These are phyloP conservation scores for Phyllotreta striolata DNA, from an alignment of 2,888 invertebrate species.

Conservation along the genomic window DNA sequence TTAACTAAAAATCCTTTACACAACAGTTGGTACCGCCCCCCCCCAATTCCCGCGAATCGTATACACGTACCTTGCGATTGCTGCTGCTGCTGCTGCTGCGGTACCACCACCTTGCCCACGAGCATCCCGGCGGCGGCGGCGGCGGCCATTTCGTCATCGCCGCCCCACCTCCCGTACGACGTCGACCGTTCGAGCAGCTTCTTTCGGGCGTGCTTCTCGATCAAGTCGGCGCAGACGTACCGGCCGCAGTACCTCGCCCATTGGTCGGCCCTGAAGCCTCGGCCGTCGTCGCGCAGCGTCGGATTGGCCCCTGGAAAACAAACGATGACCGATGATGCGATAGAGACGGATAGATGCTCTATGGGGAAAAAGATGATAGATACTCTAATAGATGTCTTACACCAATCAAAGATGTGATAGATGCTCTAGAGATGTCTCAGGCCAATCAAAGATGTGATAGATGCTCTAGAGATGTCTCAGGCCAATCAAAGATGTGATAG, in stretches of 20 bases:
- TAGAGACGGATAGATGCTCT: no score
- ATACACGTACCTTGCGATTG: conserved; percentile 54
- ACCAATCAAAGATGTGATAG: no score
- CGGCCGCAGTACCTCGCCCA: conserved; percentile 80
- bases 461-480: no score
- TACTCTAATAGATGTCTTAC: no score
- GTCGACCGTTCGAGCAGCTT: conserved; percentile 66
- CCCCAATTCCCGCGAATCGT: not conserved
- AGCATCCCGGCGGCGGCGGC: conserved; percentile 64
- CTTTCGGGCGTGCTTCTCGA: conserved; percentile 71
- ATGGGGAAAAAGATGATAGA: no score
- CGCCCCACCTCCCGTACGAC: conserved; percentile 67
- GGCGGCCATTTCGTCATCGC: conserved; percentile 67
- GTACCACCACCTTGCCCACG: conserved; percentile 61
- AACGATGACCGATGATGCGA: no score
- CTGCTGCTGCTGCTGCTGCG: conserved; percentile 41
- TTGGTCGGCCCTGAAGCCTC: conserved; percentile 75
- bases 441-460: no score
- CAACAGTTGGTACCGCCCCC: not conserved
- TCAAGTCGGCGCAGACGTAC: conserved; percentile 74
- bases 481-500: no score
- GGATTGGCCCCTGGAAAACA: conserved; percentile 72
- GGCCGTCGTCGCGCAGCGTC: conserved; percentile 71
- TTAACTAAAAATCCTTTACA: no score
- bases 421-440: no score